Evolutionary conservation across 1,140 invertebrate species (phyloP).

Genomic region (Linepithema humile): DNA sequence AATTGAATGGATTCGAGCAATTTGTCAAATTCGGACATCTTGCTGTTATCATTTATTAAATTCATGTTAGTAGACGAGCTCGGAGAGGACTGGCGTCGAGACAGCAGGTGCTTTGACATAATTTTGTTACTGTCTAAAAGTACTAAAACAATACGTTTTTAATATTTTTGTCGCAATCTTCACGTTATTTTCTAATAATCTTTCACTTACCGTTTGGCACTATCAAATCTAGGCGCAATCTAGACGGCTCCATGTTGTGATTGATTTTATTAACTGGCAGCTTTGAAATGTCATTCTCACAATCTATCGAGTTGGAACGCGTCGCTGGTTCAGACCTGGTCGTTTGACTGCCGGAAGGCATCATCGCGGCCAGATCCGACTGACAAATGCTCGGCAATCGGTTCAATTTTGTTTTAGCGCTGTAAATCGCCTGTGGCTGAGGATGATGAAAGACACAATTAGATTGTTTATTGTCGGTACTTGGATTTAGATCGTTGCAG

Average conservation of each 20-base stretch:
- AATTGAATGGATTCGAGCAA: slow-evolving; percentile 75
- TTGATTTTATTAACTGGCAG: slow-evolving; percentile 70
- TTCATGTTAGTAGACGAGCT: slow-evolving; percentile 70
- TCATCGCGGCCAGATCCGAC: slow-evolving; percentile 67
- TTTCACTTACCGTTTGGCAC: slow-evolving; percentile 75
- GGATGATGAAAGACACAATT: slow-evolving; percentile 66
- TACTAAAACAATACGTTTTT: slow-evolving; percentile 62
- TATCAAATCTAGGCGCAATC: slow-evolving; percentile 72
- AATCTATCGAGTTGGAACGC: slow-evolving; percentile 79
- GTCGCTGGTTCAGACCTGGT: slow-evolving; percentile 79
- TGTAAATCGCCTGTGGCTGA: slow-evolving; percentile 60
- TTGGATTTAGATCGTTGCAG: slow-evolving; percentile 66
- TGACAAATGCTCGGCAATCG: slow-evolving; percentile 61
- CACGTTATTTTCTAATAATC: background rate
- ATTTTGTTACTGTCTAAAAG: slow-evolving; percentile 74
- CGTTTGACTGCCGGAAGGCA: slow-evolving; percentile 65
- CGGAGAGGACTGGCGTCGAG: slow-evolving; percentile 74
- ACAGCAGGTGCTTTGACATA: slow-evolving; percentile 72
- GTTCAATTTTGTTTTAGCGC: slow-evolving; percentile 45
- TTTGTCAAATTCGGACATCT: slow-evolving; percentile 76
- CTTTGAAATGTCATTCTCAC: slow-evolving; percentile 76
- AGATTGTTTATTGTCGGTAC: slow-evolving; percentile 61
- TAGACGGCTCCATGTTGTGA: slow-evolving; percentile 68
- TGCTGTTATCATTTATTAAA: slow-evolving; percentile 70
- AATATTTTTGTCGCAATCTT: background rate